phyloP scores from a whole-genome alignment of 2,113 vertebrate genomes.

The Opisthocomus hoazin region DNA sequence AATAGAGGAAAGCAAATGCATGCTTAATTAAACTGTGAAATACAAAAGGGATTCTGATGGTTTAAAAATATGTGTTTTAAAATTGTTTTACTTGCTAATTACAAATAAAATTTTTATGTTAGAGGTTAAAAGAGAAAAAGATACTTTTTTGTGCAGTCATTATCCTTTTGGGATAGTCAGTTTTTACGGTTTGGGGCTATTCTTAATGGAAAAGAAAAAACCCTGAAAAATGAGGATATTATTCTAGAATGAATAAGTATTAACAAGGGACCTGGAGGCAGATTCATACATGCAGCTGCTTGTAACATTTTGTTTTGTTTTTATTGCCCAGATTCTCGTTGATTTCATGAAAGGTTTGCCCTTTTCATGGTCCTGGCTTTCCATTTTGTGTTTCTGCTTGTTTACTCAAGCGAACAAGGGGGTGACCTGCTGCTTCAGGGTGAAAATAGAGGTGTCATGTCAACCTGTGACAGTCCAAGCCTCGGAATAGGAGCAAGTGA shows the following conservation, averaged over 20 bases:
- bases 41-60: background rate
- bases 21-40: background rate
- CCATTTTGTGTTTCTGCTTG: background rate
- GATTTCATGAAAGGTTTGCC: background rate
- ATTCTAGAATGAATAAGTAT: background rate
- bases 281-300: background rate
- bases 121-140: background rate
- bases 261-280: background rate
- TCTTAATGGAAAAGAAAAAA: background rate
- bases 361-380: background rate
- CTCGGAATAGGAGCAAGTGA: background rate
- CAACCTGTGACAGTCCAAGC: background rate
- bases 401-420: background rate
- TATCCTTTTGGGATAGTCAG: background rate
- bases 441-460: background rate
- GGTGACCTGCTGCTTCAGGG: background rate
- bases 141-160: background rate
- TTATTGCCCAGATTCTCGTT: background rate
- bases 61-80: background rate
- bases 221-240: background rate
- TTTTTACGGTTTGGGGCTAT: background rate
- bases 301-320: background rate
- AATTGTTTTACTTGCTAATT: background rate
- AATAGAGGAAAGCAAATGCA: background rate
- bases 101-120: background rate